Conservation (phyloP, 2,797 vertebrate genomes). For the Artibeus jamaicensis region DNA sequence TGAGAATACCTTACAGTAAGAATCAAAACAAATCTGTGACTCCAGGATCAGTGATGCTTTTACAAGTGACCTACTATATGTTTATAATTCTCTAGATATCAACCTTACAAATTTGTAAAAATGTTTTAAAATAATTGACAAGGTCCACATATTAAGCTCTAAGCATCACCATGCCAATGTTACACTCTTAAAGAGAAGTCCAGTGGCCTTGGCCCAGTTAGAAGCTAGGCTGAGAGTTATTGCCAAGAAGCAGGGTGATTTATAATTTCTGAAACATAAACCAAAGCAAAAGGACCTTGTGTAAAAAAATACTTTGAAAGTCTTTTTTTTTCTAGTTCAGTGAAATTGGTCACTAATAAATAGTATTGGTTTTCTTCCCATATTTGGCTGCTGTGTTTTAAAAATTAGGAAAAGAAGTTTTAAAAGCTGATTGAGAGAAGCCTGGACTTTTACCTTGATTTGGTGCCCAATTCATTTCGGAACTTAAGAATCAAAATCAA, state of each 20-base stretch:
- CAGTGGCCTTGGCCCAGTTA: background rate
- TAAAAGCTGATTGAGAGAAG: background rate
- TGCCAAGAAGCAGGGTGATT: background rate
- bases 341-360: background rate
- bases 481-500: conserved; percentile 1
- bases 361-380: background rate
- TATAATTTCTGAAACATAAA: background rate
- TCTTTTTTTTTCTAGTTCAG: background rate
- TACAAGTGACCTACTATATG: background rate
- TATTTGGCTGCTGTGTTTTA: background rate
- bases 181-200: background rate
- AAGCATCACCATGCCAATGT: background rate
- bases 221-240: background rate
- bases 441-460: background rate
- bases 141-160: background rate
- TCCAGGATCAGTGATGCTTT: background rate
- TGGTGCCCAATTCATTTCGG: background rate
- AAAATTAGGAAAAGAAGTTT: background rate
- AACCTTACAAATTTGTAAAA: background rate
- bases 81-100: background rate
- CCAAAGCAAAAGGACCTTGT: background rate
- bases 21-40: background rate
- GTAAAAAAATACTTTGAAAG: background rate
- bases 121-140: background rate
- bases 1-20: background rate